Evolutionary conservation across 2,888 invertebrate genomes (phyloP).

Genomic region (Hirtodrosophila cameraria): DNA sequence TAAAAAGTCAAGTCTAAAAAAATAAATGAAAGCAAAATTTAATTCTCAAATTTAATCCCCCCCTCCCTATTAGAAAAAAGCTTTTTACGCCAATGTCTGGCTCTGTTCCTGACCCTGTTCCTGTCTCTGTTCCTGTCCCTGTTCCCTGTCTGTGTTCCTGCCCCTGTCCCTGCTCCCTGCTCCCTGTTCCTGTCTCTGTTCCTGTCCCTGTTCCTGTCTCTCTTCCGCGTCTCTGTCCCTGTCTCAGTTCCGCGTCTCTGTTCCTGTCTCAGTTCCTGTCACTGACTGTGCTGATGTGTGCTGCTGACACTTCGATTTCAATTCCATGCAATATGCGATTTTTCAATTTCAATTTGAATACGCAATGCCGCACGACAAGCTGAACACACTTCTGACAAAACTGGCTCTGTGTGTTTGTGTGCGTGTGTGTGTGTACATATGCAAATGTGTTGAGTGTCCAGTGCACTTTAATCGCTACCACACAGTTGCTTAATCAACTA

Average conservation of each 20-base stretch:
- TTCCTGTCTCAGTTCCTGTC: not conserved
- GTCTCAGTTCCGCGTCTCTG: not conserved
- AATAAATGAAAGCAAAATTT: too few species aligned
- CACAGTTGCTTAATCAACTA: slow-evolving; percentile 75
- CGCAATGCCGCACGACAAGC: slow-evolving; percentile 55
- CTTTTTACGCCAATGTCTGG: too few species aligned
- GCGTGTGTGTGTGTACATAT: slow-evolving; percentile 27
- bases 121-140: too few species aligned
- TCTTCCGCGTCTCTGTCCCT: not conserved
- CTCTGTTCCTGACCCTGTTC: too few species aligned
- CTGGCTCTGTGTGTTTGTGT: slow-evolving; percentile 16
- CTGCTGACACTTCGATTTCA: slow-evolving; percentile 76
- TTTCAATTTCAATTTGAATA: slow-evolving; percentile 77
- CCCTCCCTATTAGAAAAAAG: too few species aligned
- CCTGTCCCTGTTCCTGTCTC: not conserved
- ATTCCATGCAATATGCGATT: slow-evolving; percentile 76
- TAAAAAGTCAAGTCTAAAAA: too few species aligned
- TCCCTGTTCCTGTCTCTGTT: too few species aligned
- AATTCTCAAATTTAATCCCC: too few species aligned
- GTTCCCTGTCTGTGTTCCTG: too few species aligned
- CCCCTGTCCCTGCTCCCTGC: too few species aligned
- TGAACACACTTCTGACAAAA: slow-evolving; percentile 8
- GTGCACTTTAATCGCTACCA: slow-evolving; percentile 71
- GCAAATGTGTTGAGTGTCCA: slow-evolving; percentile 69
- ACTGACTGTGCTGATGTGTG: slow-evolving; percentile 48